Evolutionary conservation across 2,113 vertebrate species (phyloP), one percentile per base, ranked within the genome.

Genomic region (Scytalopus superciliaris): DNA sequence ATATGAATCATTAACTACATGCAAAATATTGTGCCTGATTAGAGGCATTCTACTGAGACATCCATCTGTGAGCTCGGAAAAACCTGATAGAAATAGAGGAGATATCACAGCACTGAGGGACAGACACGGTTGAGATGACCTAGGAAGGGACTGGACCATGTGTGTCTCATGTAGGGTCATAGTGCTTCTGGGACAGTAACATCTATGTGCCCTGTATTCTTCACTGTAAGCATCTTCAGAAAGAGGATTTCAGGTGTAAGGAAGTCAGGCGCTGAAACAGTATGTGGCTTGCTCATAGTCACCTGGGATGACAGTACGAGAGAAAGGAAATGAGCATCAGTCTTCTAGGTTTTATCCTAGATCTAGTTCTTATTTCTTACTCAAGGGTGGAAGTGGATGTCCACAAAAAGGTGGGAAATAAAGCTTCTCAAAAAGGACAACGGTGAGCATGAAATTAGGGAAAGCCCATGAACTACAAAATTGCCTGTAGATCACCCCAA

Each of bases 1-100:
- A 93, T 92, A 92, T 95, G 95, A 97, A 93, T 95, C 92, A 96
- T 97, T 97, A 97, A 87, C 91, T 84, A 64, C 77, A 93, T 94
- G 94, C 94, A 93, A 96, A 96, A 94, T 93, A 87, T 82, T 89
- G 76, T 96, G 94, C 64, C 73, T 96, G 91, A 96, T 93, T 93
- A 97, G 94, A 91, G 47, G 69, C 91, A 94, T 90, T 95, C 91
- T 97, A 79, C 87, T 79, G 94, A 94, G 77, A 96, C 56, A 96
- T 49, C 92, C 96, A 97, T 94, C 96, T 97, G 94, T 77, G 85
- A 96, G 92, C 70, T 94, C 63, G 6, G 15, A 93, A 96, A 91
- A 96, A 84, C 31, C 80, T 90, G 76, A 19, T 91, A 57, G 79
- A 52, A 88, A 30, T 30, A 22, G 2, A 93, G 49, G 45, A 84